A percentile compares a stretch with the other conserved stretches of the same genome.
These are phyloP conservation scores for Rhegmatorhina hoffmannsi DNA, from an alignment of 2,113 vertebrate genomes.

Conservation along the genomic window DNA sequence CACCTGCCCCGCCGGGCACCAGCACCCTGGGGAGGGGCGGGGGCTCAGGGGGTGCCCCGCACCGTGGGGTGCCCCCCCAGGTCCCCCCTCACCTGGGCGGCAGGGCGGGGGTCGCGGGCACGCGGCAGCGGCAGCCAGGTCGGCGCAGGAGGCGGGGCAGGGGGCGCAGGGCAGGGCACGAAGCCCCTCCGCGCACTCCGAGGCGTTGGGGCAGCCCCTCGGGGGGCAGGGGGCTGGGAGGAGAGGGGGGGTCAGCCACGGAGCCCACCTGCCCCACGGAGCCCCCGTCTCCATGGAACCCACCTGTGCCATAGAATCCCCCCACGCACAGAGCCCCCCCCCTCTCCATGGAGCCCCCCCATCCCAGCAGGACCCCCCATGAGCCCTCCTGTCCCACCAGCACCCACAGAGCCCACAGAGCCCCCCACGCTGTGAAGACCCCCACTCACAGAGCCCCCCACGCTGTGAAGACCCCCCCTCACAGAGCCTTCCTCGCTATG, in stretches of 20 bases:
- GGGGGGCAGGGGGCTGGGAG: slow-evolving; percentile 76
- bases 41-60: too few species aligned
- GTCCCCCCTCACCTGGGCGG: slow-evolving; percentile 74
- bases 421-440: neutral
- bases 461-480: neutral
- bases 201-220: slow-evolving; percentile 77
- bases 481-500: too few species aligned
- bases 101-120: slow-evolving; percentile 74
- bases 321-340: neutral
- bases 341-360: neutral
- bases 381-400: neutral
- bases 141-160: slow-evolving; percentile 85
- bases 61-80: too few species aligned
- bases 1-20: slow-evolving; percentile 82
- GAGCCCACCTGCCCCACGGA: neutral
- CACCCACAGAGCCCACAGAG: too few species aligned
- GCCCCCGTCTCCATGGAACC: neutral
- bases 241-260: neutral
- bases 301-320: neutral
- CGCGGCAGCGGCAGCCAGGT: slow-evolving; percentile 63
- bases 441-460: too few species aligned
- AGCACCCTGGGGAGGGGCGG: slow-evolving; percentile 77
- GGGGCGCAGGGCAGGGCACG: slow-evolving; percentile 75
- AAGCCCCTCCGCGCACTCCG: slow-evolving; percentile 75
- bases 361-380: too few species aligned